Conservation (phyloP, 2,888 invertebrate species). For the Anthophora plumipes region DNA sequence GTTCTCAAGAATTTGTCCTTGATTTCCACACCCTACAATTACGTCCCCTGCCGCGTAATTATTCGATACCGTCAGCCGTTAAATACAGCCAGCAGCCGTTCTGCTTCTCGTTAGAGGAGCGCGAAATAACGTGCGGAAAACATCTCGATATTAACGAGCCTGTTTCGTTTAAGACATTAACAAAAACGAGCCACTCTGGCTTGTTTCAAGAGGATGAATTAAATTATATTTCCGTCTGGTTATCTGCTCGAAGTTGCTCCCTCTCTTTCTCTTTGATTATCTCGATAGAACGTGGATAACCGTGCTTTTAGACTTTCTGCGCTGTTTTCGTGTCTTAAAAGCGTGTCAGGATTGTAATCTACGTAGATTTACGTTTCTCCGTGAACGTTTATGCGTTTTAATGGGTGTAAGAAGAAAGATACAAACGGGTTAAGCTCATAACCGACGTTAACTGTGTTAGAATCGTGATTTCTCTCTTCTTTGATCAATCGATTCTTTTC, state of each 20-base stretch:
- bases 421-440: conserved; percentile 26
- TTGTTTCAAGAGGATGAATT: conserved; percentile 42
- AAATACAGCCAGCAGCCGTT: not conserved
- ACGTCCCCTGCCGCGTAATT: conserved; percentile 16
- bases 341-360: conserved; percentile 52
- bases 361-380: conserved; percentile 49
- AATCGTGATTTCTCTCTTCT: no score
- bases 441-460: conserved; percentile 21
- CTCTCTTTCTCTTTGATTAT: conserved; percentile 40
- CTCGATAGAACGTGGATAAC: conserved; percentile 29
- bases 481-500: no score
- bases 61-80: conserved; percentile 11
- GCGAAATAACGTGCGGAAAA: conserved; percentile 13
- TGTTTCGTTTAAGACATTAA: conserved; percentile 21
- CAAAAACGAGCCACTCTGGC: conserved; percentile 22
- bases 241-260: conserved; percentile 56
- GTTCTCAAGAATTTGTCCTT: conserved; percentile 15
- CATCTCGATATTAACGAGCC: conserved; percentile 39
- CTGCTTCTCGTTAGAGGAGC: conserved; percentile 14
- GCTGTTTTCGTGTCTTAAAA: conserved; percentile 32
- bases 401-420: conserved; percentile 43
- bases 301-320: conserved; percentile 42
- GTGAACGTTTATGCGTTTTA: conserved; percentile 44
- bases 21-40: conserved; percentile 3
- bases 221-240: conserved; percentile 56